Evolutionary conservation across 2,888 invertebrate species (phyloP), one percentile per base, ranked within the genome.

Genomic region (Neoaliturus tenellus): DNA sequence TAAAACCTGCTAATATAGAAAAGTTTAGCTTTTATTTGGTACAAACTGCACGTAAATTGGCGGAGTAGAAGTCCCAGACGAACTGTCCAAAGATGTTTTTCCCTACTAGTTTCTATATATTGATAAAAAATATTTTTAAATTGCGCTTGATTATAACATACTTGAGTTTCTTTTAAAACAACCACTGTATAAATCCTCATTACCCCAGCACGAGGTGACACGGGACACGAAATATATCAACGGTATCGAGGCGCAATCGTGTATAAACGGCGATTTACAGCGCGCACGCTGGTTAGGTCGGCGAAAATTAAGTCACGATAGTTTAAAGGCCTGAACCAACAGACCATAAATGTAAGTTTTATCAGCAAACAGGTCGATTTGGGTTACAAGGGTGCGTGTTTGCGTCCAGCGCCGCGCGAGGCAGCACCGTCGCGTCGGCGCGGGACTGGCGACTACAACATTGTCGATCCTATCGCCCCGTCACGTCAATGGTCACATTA

Each of bases 381-480:
- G n/a, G 4, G 44, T 44, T 44, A 44, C 44, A 44, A 8, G 44
- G 2, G 14, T 12, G 44, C 44, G 44, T 44, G 44, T 2, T 6
- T 3, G 44, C 14, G 35, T 35, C 6, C 10, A 4, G 35, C 35
- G 35, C 10, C 10, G 35, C 35, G 10, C 35, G 35, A 10, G 35
- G 10, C 44, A 17, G 44, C 12, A 14, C 12, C 39, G 39, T 39
- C 6, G 39, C 39, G 39, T 39, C 12, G 39, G 12, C 39, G 12
- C 39, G 39, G 39, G 39, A 5, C 39, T 12, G 39, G 39, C 39
- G 58, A 58, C 28, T 28, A 28, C 67, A 31, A 33, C 28, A 35
- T n/a, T 69, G 69, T 69, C 69, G 69, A 69, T 69, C 39, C 39
- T 69, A 69, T 69, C 69, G 14, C 8, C 35, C 23, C 20, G 69